Evolutionary conservation across 2,797 vertebrate species (phyloP).

Genomic region (Philypnodon macrostomus): DNA sequence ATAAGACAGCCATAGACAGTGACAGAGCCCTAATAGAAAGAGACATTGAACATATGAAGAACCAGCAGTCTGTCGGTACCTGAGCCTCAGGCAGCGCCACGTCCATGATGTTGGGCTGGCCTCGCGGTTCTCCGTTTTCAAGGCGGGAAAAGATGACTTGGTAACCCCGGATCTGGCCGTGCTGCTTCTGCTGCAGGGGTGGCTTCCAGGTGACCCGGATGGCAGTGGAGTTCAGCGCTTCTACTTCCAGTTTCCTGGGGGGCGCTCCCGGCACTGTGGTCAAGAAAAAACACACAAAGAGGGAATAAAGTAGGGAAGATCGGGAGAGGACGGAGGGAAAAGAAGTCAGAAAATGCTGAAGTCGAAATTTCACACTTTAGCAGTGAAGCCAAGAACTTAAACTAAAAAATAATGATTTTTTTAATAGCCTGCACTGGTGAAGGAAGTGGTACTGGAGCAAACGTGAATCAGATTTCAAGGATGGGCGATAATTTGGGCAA

Average conservation of each 20-base stretch:
- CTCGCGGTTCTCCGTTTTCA: slow-evolving; percentile 87
- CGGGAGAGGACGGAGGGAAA: slow-evolving; percentile 1
- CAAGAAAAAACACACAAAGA: background rate
- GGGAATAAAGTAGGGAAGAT: background rate
- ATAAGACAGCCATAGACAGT: slow-evolving; percentile 25
- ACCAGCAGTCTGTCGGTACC: slow-evolving; percentile 69
- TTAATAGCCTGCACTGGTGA: slow-evolving; percentile 29
- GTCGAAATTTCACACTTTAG: slow-evolving; percentile 26
- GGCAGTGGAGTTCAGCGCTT: slow-evolving; percentile 89
- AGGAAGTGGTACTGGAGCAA: slow-evolving; percentile 19
- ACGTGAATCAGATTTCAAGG: slow-evolving; percentile 36
- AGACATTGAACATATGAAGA: slow-evolving; percentile 14
- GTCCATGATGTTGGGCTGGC: slow-evolving; percentile 89
- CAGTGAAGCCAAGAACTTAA: slow-evolving; percentile 39
- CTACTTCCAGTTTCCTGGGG: slow-evolving; percentile 88
- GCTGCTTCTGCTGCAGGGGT: slow-evolving; percentile 88
- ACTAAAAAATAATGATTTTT: slow-evolving; percentile 48
- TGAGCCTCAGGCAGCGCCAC: slow-evolving; percentile 91
- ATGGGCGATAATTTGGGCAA: no score
- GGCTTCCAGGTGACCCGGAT: slow-evolving; percentile 92
- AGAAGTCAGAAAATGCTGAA: slow-evolving; percentile 42
- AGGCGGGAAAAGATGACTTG: slow-evolving; percentile 91
- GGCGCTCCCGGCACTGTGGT: slow-evolving; percentile 83
- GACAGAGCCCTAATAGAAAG: slow-evolving; percentile 8
- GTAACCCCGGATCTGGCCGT: slow-evolving; percentile 93